Evolutionary conservation across 2,797 vertebrate species (phyloP).

Genomic region (Selene dorsalis): DNA sequence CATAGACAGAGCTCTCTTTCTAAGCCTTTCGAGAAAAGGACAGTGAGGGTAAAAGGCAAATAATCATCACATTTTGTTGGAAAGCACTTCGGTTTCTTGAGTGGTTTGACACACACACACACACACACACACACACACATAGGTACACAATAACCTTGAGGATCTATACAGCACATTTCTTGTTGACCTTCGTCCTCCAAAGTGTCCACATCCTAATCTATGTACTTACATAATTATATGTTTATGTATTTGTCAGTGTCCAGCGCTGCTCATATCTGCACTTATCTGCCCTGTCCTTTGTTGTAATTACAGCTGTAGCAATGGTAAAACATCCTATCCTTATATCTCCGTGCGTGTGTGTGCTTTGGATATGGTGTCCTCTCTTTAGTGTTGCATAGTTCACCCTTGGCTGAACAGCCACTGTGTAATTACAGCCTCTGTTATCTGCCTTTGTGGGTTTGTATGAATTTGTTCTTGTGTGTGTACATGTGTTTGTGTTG

Average conservation of each 20-base stretch:
- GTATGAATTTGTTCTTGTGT: slow-evolving; percentile 32
- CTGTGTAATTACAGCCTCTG: slow-evolving; percentile 69
- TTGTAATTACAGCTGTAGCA: slow-evolving; percentile 61
- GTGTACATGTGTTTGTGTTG: slow-evolving; percentile 16
- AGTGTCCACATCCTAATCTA: slow-evolving; percentile 43
- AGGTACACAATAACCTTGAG: slow-evolving; percentile 53
- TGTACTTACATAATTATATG: slow-evolving; percentile 57
- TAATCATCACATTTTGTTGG: slow-evolving; percentile 27
- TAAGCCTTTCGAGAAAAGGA: slow-evolving; percentile 32
- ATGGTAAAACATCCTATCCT: slow-evolving; percentile 47
- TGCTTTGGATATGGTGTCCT: slow-evolving; percentile 43
- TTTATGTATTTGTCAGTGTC: slow-evolving; percentile 49
- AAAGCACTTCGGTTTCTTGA: slow-evolving; percentile 36
- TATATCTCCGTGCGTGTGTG: slow-evolving; percentile 38
- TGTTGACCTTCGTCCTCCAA: slow-evolving; percentile 53
- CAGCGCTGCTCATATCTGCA: slow-evolving; percentile 41
- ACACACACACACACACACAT: slow-evolving; percentile 5
- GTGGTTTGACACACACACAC: slow-evolving; percentile 23
- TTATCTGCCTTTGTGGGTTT: slow-evolving; percentile 62
- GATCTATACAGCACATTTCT: slow-evolving; percentile 30
- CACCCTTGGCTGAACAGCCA: slow-evolving; percentile 57
- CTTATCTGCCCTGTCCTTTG: slow-evolving; percentile 42
- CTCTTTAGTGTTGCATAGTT: slow-evolving; percentile 46
- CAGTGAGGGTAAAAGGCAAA: slow-evolving; percentile 28
- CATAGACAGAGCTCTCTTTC: background rate